Evolutionary conservation across 2,113 vertebrate species (phyloP).

Genomic region (Coturnix japonica): DNA sequence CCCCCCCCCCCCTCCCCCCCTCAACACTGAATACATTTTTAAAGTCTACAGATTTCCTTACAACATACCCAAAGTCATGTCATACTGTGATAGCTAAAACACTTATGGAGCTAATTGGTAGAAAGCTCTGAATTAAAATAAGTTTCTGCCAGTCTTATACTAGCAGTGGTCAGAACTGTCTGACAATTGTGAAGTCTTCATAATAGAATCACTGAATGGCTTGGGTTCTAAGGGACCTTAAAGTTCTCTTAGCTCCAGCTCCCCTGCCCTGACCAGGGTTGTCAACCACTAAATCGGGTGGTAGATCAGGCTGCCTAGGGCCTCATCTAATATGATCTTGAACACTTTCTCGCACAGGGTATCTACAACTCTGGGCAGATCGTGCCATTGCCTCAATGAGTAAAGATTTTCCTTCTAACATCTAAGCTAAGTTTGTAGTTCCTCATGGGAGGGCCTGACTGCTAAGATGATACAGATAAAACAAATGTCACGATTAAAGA

Average conservation of each 20-base stretch:
- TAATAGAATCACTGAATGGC: neutral
- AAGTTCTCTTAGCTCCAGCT: neutral
- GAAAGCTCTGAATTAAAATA: slow-evolving; percentile 64
- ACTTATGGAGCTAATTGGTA: slow-evolving; percentile 29
- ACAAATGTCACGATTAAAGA: neutral
- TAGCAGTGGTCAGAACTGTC: slow-evolving; percentile 57
- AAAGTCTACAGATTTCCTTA: neutral
- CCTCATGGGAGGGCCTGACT: neutral
- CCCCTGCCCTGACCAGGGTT: neutral
- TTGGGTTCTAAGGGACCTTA: neutral
- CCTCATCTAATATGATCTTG: neutral
- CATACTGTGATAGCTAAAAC: slow-evolving; percentile 25
- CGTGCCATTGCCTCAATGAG: neutral
- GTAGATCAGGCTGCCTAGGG: neutral
- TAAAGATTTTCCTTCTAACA: neutral
- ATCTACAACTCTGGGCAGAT: neutral
- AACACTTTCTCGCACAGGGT: neutral
- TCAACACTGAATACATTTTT: neutral
- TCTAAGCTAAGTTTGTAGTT: neutral
- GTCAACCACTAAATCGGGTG: neutral
- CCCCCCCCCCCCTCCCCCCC: neutral
- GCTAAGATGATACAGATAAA: neutral
- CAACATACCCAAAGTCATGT: neutral
- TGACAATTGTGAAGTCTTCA: slow-evolving; percentile 31
- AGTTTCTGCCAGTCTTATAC: slow-evolving; percentile 9